phyloP scores from a whole-genome alignment of 2,113 vertebrate genomes.

The Myodes glareolus region DNA sequence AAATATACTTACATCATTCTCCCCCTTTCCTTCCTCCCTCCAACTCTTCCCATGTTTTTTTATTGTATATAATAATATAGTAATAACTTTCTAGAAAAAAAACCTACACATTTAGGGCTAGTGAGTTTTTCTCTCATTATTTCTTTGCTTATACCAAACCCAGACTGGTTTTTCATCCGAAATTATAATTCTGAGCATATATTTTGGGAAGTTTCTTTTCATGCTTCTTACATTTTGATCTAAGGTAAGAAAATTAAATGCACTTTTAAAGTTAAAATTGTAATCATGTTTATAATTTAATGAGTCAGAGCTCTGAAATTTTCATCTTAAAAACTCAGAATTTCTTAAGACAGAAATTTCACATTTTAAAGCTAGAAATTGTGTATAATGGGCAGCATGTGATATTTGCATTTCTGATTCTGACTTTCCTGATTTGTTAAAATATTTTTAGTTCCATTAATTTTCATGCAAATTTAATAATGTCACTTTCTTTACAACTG shows the following conservation, averaged over 20 bases:
- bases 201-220: neutral
- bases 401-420: neutral
- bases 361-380: neutral
- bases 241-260: neutral
- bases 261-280: neutral
- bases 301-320: neutral
- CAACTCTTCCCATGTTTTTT: neutral
- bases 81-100: neutral
- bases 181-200: neutral
- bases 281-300: neutral
- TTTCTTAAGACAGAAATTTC: neutral
- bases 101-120: neutral
- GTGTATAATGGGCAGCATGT: neutral
- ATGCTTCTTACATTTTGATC: neutral
- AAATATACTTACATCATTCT: neutral
- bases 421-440: neutral
- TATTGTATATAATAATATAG: neutral
- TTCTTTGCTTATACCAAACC: neutral
- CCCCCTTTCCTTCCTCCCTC: neutral
- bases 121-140: neutral
- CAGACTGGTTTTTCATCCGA: neutral
- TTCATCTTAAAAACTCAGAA: neutral
- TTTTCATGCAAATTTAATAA: neutral
- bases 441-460: neutral
- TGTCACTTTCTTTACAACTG: neutral